Evolutionary conservation across 2,888 invertebrate species (phyloP), one percentile per base, ranked within the genome.

Genomic region (Melipona beecheii): DNA sequence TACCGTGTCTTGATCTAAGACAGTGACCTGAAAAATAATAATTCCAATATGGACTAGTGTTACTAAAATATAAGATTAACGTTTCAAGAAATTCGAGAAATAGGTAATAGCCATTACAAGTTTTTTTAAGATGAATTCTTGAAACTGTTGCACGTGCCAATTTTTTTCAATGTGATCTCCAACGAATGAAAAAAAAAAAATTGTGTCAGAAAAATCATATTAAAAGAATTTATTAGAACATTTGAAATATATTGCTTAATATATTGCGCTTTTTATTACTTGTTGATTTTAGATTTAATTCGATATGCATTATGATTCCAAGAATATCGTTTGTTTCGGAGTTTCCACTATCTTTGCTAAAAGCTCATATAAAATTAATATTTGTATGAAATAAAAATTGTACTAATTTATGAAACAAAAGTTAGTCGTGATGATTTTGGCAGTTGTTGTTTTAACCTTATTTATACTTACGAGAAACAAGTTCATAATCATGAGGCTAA

Each of bases 1-100:
- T 91, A 84, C 66, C 54, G 56, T 66, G 6, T n/a, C 36, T 27
- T 31, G 62, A 71, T 64, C 71, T n/a, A 5, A 52, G 24, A 54
- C 66, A 68, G 24, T 72, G 52, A 62, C 62, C 84, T 86, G 77
- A 56, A 68, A 0, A 72, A 74, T 71, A 70, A 62, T 19, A 76
- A 70, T 56, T n/a, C 11, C n/a, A 49, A 62, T 17, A 64, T 15
- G 31, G 31, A 11, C 75, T 68, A 72, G n/a, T 62, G 50, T 11
- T 62, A 2, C 24, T 31, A n/a, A 54, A 31, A 9, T 11, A 9
- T 11, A n/a, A 17, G 15, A 60, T 62, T 17, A 50, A 70, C 27
- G 11, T 17, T 11, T 21, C 49, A 60, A 13, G 4, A 24, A 13
- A 17, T 50, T n/a, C 4, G 6, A n/a, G n/a, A 73, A 50, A 73